A percentile compares a stretch with the other conserved stretches of the same genome.
phyloP scores from a whole-genome alignment of 2,113 vertebrate genomes.

The Phyllostomus discolor region DNA sequence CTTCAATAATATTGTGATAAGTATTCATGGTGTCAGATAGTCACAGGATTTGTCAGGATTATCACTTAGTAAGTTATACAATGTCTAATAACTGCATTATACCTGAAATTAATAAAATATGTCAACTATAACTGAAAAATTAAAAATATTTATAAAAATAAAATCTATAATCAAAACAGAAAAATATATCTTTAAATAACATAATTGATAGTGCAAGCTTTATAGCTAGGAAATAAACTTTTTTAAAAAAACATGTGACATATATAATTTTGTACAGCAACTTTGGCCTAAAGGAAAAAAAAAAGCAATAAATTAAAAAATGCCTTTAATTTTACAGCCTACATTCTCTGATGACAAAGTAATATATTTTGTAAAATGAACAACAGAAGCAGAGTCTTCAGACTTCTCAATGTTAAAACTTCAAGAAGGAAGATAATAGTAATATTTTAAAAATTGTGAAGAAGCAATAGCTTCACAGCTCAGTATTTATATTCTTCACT shows the following conservation, averaged over 20 bases:
- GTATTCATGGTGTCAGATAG: background rate
- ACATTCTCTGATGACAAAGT: background rate
- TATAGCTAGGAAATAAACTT: background rate
- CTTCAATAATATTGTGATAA: background rate
- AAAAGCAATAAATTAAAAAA: background rate
- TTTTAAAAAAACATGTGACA: background rate
- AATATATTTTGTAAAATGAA: conserved; percentile 34
- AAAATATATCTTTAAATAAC: background rate
- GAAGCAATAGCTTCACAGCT: background rate
- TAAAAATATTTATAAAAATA: background rate
- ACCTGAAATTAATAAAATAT: background rate
- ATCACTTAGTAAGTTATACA: background rate
- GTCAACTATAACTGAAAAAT: background rate
- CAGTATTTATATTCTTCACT: conserved; percentile 42
- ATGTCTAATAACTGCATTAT: background rate
- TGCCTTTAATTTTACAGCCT: background rate
- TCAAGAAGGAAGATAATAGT: conserved; percentile 19
- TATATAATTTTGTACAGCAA: background rate
- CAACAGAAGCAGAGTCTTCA: background rate
- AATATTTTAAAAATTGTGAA: conserved; percentile 49
- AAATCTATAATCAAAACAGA: background rate
- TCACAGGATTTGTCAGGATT: background rate
- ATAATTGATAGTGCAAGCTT: background rate
- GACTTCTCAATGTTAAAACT: conserved; percentile 22
- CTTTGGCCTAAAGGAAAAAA: conserved; percentile 11